These are phyloP conservation scores for Diarsia mendica DNA, from an alignment of 2,888 invertebrate genomes.

Conservation along the genomic window DNA sequence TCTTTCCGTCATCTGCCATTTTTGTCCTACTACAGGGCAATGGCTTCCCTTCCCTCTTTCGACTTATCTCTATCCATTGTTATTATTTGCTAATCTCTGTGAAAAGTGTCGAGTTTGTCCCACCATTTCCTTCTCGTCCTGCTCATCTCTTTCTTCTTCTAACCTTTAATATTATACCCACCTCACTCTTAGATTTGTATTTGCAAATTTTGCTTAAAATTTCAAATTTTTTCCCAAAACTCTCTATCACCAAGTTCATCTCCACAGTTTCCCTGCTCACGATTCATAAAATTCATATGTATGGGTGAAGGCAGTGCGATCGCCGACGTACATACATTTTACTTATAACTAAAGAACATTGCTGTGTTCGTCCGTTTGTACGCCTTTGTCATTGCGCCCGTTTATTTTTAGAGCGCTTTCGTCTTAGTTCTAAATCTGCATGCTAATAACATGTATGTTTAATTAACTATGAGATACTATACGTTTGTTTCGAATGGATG, in stretches of 20 bases:
- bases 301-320: constrained; percentile 83
- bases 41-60: too few relatives aligned
- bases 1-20: too few relatives aligned
- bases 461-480: constrained; percentile 52
- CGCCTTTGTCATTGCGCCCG: constrained; percentile 65
- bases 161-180: too few relatives aligned
- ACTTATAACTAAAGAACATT: constrained; percentile 85
- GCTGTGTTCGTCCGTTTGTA: constrained; percentile 70
- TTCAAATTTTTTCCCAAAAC: too few relatives aligned
- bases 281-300: constrained; percentile 89
- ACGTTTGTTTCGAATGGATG: constrained; percentile 15
- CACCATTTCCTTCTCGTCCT: too few relatives aligned
- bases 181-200: too few relatives aligned
- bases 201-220: too few relatives aligned
- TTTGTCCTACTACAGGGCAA: too few relatives aligned
- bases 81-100: too few relatives aligned
- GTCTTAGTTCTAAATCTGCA: constrained; percentile 60
- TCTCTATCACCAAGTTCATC: constrained; percentile 51
- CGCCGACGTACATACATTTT: constrained; percentile 83
- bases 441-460: constrained; percentile 49
- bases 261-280: constrained; percentile 72
- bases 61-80: too few relatives aligned
- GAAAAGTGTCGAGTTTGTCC: too few relatives aligned
- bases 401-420: constrained; percentile 61
- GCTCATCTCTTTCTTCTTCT: too few relatives aligned